phyloP scores from a whole-genome alignment of 2,113 vertebrate genomes.

The Limnothrissa miodon region DNA sequence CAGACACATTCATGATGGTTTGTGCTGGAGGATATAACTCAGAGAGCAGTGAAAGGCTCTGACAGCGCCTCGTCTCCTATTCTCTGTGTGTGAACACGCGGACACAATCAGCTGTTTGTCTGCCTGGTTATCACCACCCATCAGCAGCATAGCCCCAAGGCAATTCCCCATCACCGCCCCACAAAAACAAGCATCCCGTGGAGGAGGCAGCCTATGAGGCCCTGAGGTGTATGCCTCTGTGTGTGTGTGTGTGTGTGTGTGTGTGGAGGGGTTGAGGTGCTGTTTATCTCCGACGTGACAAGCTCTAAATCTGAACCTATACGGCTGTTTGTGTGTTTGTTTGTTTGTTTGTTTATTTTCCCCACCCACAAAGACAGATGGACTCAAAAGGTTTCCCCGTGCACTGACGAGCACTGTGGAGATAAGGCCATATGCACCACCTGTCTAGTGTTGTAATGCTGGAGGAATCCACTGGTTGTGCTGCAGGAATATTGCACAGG shows the following conservation, averaged over 20 bases:
- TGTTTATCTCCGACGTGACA: constrained; percentile 15
- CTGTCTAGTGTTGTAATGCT: background rate
- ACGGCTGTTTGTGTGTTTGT: no score
- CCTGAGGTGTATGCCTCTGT: background rate
- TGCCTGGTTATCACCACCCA: constrained; percentile 45
- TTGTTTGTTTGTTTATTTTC: no score
- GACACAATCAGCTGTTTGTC: constrained; percentile 40
- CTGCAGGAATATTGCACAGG: no score
- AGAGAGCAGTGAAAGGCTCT: constrained; percentile 30
- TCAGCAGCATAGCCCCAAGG: constrained; percentile 39
- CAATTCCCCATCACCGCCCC: constrained; percentile 15
- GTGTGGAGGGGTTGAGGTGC: background rate
- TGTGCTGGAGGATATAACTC: constrained; percentile 37
- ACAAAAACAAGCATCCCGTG: background rate
- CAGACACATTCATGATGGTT: background rate
- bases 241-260: background rate
- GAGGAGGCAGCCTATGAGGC: background rate
- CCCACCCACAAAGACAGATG: background rate
- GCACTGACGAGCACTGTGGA: background rate
- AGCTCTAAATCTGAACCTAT: constrained; percentile 33
- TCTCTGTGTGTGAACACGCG: constrained; percentile 30
- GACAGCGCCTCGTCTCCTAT: constrained; percentile 17
- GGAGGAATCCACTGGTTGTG: background rate
- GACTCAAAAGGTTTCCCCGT: background rate
- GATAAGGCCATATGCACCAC: constrained; percentile 23